Evolutionary conservation across 2,888 invertebrate species (phyloP), one percentile per base, ranked within the genome.

Genomic region (Rosalia funebris): DNA sequence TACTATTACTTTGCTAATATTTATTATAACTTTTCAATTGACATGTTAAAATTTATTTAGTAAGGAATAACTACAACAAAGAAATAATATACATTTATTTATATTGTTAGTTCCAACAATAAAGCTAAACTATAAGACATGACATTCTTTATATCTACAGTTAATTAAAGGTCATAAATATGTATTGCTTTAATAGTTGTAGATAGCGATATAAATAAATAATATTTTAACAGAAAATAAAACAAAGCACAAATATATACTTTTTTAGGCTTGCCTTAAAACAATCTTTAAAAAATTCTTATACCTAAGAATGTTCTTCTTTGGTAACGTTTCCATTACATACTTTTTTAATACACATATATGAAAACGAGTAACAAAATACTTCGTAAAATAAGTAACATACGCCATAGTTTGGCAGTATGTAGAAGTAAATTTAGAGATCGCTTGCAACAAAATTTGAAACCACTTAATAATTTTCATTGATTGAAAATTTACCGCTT

Each of bases 1-100:
- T 17, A 25, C 0, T 17, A 9, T 17, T 42, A 32, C 0, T 42
- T 32, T 42, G 32, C 68, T 70, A 70, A 57, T 65, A 57, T 71
- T 68, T 70, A 70, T 70, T 54, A n/a, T n/a, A 70, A 71, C 63
- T 55, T 66, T 65, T 66, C 66, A 70, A 71, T 71, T 71, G 71
- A 71, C 71, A 66, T 62, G 48, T 62, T 59, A 63, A 44, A 59
- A 50, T 50, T 25, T 53, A 53, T 46, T 32, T 53, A 50, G 37
- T 50, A 10, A 39, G 32, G 52, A 53, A 41, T 53, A 62, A 62
- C 62, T 65, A 62, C 60, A 60, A 55, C 45, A 60, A 50, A 60
- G 46, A 62, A 59, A 48, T 59, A 59, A 65, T 47, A 62, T 52
- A 60, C 62, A 65, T 42, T 57, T 16, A 32, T 52, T 48, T 42